Base-by-base conservation (phyloP, 37 sponge, comb jelly and placozoan genomes). In the Dysidea cf. avara region DNA sequence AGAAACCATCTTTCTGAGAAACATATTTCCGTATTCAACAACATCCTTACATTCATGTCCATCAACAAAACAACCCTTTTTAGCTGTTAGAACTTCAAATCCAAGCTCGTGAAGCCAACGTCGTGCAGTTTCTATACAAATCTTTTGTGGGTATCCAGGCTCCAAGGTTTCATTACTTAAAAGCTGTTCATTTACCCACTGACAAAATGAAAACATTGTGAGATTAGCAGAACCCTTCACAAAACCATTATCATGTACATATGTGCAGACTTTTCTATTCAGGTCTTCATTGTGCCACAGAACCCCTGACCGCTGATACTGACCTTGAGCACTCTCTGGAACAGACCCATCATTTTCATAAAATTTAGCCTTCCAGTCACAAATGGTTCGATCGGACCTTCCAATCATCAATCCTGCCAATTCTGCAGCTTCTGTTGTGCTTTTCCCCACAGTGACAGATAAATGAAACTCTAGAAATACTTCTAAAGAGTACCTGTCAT, bases 41-140 rank as follows among this genome's bases (percentile, higher is more conserved):
- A 84, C 85, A 84, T 84, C 85, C 1, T 61, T 50, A 2, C 72
- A 3, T 28, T 84, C 87, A 66, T 80, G 87, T 0, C 83, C 88
- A 81, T 81, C n/a, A n/a, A n/a, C n/a, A n/a, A n/a, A n/a, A n/a
- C n/a, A n/a, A n/a, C n/a, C n/a, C n/a, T n/a, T n/a, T 17, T 60
- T 70, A 0, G 26, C 9, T 3, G 1, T 32, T 2, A 79, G 17
- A 25, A 85, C 75, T 49, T 66, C 31, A 66, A 86, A 86, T 0
- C 87, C 80, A 47, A 85, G 53, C 21, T 70, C 65, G 60, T 77
- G 72, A 63, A 76, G 22, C 84, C 84, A 83, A 51, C 39, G 75
- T 1, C 68, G 58, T 14, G 68, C 38, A 0, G 86, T 85, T 43
- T 70, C 76, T 54, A 83, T 17, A 4, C 48, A 55, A 39, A 83